Base-by-base conservation (phyloP, 2,797 vertebrate genomes). In the Neosilurus mollespiculum region DNA sequence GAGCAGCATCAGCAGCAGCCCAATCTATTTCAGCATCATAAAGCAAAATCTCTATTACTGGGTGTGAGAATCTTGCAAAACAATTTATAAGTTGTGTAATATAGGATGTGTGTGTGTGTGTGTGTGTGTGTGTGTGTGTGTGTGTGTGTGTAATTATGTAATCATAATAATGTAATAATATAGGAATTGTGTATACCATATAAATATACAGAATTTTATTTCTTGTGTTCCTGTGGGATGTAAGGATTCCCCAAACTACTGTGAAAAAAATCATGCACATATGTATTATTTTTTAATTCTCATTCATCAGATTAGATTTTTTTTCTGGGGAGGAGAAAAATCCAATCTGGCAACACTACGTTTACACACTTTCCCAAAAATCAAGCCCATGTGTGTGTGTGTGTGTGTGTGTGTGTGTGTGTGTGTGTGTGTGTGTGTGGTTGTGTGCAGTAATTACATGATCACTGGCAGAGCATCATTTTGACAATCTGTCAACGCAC, bases 11-110 rank as follows among this genome's bases (percentile, higher is more conserved):
- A 12, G 12, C n/a, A 8, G 30, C 73, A 30, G 62, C 58, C 67
- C 78, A 61, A 61, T 81, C 80, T 81, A 71, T 71, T 71, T 71
- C 67, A 61, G 80, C 69, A 81, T 43, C 79, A 59, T 24, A 61
- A 24, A 76, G 78, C 78, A 65, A 49, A 62, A 62, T 49, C 58
- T 64, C 58, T 43, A 18, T 49, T 78, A 62, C 12, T 62, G 18
- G 24, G 58, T 56, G 56, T 43, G 37, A 43, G 9, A 14, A 22
- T 37, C 72, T 58, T 75, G 54, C 37, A 43, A 43, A 43, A 43
- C 37, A 43, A 2, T 43, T 43, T 43, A 43, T 2, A 43, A 43
- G 37, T 43, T 43, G 37, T 43, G 6, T 43, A 43, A 43, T 43
- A 43, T 43, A 43, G 37, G 37, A 43, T 43, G 6, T 43, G 37